Percentiles rank a stretch among this genome's conserved stretches.
These are phyloP conservation scores for Aricia agestis DNA, from an alignment of 1,140 invertebrate species.

Conservation along the genomic window DNA sequence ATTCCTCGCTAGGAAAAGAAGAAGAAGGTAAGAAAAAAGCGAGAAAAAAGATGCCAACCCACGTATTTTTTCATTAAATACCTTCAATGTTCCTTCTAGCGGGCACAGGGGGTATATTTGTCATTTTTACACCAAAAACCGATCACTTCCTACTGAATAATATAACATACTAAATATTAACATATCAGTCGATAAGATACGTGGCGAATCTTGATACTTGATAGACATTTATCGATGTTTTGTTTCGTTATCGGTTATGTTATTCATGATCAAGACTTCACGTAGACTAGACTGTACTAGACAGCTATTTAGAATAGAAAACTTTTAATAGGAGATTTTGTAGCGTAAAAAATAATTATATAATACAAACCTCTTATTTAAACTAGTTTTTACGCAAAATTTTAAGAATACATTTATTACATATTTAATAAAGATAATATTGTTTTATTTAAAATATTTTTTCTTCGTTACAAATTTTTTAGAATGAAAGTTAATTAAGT, in stretches of 20 bases:
- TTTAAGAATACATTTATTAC: too few relatives aligned
- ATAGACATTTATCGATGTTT: background rate
- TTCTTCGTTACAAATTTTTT: too few relatives aligned
- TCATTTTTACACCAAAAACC: background rate
- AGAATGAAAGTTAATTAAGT: too few relatives aligned
- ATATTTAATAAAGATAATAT: too few relatives aligned
- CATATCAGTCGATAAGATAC: background rate
- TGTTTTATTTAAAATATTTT: too few relatives aligned
- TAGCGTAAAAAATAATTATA: too few relatives aligned
- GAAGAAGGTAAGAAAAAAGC: conserved; percentile 3
- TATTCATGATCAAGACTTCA: background rate
- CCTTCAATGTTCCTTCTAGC: background rate
- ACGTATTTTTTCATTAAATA: background rate
- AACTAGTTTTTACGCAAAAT: too few relatives aligned
- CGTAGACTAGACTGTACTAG: background rate
- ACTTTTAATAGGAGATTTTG: too few relatives aligned
- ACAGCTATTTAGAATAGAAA: too few relatives aligned
- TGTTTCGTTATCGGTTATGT: background rate
- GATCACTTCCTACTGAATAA: background rate
- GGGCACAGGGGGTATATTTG: background rate
- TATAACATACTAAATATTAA: background rate
- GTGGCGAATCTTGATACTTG: background rate
- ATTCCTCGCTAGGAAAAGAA: background rate
- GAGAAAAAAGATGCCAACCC: background rate
- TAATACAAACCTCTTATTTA: too few relatives aligned